These are phyloP conservation scores for Cryptoblepharus egeriae DNA, from an alignment of 2,797 vertebrate species.

Conservation along the genomic window DNA sequence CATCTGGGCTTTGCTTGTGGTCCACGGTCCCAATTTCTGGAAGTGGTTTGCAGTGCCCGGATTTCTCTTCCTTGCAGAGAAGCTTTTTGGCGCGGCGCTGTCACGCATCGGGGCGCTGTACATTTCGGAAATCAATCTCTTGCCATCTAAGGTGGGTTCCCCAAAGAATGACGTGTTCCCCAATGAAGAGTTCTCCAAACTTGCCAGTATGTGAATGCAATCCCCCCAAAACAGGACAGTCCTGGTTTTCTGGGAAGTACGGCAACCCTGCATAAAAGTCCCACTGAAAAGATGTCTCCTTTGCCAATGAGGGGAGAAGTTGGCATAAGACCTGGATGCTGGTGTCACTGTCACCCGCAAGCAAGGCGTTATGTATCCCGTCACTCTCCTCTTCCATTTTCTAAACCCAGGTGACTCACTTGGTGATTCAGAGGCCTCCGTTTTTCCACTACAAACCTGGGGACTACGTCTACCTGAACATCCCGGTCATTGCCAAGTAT, in stretches of 20 bases:
- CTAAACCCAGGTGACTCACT: slow-evolving; percentile 86
- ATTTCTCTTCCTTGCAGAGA: slow-evolving; percentile 86
- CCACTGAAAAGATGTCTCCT: not conserved
- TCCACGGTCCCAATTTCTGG: slow-evolving; percentile 92
- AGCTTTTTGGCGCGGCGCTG: slow-evolving; percentile 78
- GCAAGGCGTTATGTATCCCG: not conserved
- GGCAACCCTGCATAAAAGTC: not conserved
- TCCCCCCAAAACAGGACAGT: too few relatives aligned
- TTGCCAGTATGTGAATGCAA: too few relatives aligned
- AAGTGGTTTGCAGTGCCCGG: slow-evolving; percentile 90
- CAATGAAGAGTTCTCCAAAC: too few relatives aligned
- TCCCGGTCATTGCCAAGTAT: slow-evolving; percentile 86
- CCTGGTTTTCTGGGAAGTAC: too few relatives aligned
- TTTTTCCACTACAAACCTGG: slow-evolving; percentile 90
- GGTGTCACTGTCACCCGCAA: too few relatives aligned
- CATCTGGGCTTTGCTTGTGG: slow-evolving; percentile 84
- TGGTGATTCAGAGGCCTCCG: slow-evolving; percentile 85
- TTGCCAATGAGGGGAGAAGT: not conserved
- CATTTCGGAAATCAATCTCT: slow-evolving; percentile 87
- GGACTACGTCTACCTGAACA: slow-evolving; percentile 90
- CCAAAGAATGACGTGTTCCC: not conserved
- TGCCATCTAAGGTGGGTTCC: slow-evolving; percentile 86
- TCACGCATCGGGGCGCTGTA: slow-evolving; percentile 79
- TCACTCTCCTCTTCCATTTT: not conserved
- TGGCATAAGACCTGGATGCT: not conserved